Conservation (phyloP, 2,797 vertebrate genomes). For the Typhlichthys subterraneus region DNA sequence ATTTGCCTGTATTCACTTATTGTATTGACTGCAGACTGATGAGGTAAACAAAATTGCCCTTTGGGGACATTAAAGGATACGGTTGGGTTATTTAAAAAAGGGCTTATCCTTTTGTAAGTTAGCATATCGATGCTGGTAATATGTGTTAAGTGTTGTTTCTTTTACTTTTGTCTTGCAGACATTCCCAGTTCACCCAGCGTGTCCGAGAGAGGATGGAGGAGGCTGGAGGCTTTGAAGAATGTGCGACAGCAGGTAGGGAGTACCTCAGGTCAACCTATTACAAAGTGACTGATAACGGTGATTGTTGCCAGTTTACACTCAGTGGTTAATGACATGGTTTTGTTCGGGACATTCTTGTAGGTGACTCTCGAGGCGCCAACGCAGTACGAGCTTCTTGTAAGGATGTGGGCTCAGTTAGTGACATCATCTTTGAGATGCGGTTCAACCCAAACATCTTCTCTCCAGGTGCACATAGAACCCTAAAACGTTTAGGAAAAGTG, state of each 20-base stretch:
- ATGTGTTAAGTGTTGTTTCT: background rate
- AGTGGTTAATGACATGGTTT: constrained; percentile 10
- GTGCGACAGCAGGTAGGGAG: constrained; percentile 65
- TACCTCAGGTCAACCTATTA: constrained; percentile 3
- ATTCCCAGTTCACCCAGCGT: constrained; percentile 70
- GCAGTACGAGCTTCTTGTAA: constrained; percentile 78
- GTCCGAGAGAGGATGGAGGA: constrained; percentile 70
- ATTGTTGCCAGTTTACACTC: background rate
- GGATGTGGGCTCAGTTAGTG: constrained; percentile 79
- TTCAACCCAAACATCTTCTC: constrained; percentile 80
- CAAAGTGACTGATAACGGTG: background rate
- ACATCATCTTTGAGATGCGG: constrained; percentile 85
- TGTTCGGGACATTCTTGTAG: constrained; percentile 44
- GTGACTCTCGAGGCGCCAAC: constrained; percentile 66
- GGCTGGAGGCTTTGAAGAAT: constrained; percentile 75
- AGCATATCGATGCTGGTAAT: background rate
- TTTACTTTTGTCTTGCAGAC: constrained; percentile 58
- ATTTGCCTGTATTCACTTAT: no score
- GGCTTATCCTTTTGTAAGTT: background rate
- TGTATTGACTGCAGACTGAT: no score
- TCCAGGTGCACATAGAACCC: constrained; percentile 66
- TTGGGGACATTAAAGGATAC: no score
- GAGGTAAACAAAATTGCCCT: no score
- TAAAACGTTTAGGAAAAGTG: background rate
- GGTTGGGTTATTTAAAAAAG: no score